These are phyloP conservation scores for Ameiurus melas DNA, from an alignment of 2,113 vertebrate genomes.

Conservation along the genomic window DNA sequence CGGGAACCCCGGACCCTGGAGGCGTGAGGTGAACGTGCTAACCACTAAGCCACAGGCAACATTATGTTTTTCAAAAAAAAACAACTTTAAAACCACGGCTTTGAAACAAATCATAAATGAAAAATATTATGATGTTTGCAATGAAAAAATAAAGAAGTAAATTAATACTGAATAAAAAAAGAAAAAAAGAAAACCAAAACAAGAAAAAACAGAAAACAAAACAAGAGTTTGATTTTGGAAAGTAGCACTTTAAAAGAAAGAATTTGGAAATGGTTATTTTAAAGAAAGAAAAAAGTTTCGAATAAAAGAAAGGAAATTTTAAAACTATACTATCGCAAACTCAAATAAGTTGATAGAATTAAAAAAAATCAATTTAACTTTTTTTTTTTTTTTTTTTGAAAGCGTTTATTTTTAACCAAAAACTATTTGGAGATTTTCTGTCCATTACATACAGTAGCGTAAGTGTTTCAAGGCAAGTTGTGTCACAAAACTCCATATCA, in stretches of 20 bases:
- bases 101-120: not conserved
- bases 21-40: too few species aligned
- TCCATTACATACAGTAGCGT: not conserved
- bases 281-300: not conserved
- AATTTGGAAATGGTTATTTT: not conserved
- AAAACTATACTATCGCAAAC: too few species aligned
- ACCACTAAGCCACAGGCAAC: too few species aligned
- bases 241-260: not conserved
- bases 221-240: not conserved
- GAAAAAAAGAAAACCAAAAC: not conserved
- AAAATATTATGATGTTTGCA: not conserved
- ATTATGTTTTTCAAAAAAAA: not conserved
- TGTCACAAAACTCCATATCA: slow-evolving; percentile 10
- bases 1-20: too few species aligned
- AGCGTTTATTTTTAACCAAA: not conserved
- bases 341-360: not conserved
- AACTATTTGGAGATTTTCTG: not conserved
- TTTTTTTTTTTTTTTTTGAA: not conserved
- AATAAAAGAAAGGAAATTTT: not conserved
- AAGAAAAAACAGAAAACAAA: not conserved
- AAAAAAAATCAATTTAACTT: not conserved
- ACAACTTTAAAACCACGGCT: not conserved
- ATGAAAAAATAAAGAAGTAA: not conserved
- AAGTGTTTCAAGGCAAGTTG: too few species aligned
- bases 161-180: not conserved